Evolutionary conservation across 2,113 vertebrate species (phyloP).

Genomic region (Nesogale talazaci): DNA sequence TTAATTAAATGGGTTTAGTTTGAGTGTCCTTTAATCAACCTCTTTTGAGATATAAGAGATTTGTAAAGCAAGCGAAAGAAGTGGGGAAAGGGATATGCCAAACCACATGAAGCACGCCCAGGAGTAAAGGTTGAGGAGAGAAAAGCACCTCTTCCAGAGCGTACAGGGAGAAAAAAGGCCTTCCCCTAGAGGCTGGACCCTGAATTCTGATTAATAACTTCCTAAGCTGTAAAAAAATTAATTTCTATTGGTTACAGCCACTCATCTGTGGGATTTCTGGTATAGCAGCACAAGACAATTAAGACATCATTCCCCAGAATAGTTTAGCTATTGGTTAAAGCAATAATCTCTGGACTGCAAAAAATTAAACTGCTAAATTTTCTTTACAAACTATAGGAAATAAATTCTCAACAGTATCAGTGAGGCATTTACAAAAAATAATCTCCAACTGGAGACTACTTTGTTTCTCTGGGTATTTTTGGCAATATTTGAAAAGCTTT

Average conservation of each 20-base stretch:
- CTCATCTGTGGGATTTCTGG: neutral
- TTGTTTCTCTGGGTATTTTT: neutral
- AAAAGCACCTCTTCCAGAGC: neutral
- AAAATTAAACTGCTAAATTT: slow-evolving; percentile 58
- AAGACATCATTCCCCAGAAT: neutral
- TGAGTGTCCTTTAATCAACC: neutral
- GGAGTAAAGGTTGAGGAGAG: neutral
- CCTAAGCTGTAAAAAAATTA: neutral
- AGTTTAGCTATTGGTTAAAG: slow-evolving; percentile 12
- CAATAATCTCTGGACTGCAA: slow-evolving; percentile 47
- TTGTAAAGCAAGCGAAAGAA: neutral
- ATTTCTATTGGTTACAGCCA: neutral
- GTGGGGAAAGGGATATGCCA: neutral
- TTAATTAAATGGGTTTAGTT: neutral
- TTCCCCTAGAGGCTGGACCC: neutral
- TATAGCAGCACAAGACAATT: neutral
- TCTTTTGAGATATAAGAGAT: neutral
- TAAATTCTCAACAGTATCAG: slow-evolving; percentile 49
- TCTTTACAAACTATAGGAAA: slow-evolving; percentile 14
- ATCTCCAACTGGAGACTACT: neutral
- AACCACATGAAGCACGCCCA: neutral
- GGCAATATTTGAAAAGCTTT: neutral
- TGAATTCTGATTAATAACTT: neutral
- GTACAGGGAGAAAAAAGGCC: neutral
- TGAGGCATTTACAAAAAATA: neutral